Conservation (phyloP, 2,113 vertebrate genomes). For the Archilochus colubris region DNA sequence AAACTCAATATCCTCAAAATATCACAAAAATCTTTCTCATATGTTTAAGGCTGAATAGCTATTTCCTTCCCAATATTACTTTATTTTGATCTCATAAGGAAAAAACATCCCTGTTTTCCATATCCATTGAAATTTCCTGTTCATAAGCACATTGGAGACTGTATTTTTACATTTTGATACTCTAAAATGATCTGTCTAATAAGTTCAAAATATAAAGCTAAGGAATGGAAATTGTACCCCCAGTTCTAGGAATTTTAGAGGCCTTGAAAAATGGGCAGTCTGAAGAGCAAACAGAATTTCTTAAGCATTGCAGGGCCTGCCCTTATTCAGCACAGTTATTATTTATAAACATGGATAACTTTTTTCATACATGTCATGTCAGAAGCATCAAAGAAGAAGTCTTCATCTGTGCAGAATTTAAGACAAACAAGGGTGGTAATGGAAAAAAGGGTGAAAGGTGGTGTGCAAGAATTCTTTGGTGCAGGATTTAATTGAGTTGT, state of each 20-base stretch:
- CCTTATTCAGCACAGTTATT: neutral
- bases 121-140: neutral
- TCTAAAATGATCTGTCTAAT: neutral
- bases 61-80: neutral
- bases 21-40: neutral
- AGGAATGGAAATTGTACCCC: neutral
- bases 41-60: neutral
- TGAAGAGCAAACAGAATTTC: neutral
- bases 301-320: neutral
- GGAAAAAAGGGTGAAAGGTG: neutral
- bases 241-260: neutral
- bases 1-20: neutral
- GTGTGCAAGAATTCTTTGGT: neutral
- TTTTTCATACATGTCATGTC: neutral
- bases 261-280: neutral
- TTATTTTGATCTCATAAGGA: neutral
- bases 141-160: neutral
- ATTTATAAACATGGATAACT: neutral
- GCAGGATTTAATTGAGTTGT: neutral
- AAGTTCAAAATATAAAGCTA: neutral
- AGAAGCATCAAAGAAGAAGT: neutral
- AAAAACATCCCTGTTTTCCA: fast-evolving
- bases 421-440: neutral
- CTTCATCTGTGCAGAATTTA: neutral
- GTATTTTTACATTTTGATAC: neutral